Conservation (phyloP, 2,113 vertebrate species). For the Geococcyx californianus region DNA sequence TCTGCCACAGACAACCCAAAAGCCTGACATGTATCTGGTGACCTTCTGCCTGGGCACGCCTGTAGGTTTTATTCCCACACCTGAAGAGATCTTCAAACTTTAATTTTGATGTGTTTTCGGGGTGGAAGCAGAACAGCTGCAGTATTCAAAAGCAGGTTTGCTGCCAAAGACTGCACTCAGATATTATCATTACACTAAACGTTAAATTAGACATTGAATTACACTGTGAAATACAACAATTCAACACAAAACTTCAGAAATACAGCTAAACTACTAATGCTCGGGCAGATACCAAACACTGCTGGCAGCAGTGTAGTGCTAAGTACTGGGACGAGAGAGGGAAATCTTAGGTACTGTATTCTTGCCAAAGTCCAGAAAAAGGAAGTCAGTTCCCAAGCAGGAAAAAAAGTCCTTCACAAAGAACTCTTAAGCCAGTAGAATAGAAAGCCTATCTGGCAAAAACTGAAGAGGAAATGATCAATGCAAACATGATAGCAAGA, state of each 20-base stretch:
- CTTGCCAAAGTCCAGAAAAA: slow-evolving; percentile 42
- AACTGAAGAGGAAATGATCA: background rate
- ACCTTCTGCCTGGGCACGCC: background rate
- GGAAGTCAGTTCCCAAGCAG: slow-evolving; percentile 28
- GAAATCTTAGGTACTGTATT: slow-evolving; percentile 26
- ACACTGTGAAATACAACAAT: background rate
- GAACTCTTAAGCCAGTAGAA: slow-evolving; percentile 3
- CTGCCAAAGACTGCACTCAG: background rate
- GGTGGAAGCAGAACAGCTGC: background rate
- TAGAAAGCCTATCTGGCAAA: background rate
- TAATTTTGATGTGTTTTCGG: background rate
- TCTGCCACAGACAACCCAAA: background rate
- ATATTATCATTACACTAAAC: background rate
- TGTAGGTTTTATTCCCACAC: background rate
- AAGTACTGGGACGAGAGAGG: background rate
- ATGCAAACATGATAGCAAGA: background rate
- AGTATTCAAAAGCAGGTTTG: background rate
- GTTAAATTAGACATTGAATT: background rate
- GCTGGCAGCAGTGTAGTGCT: background rate
- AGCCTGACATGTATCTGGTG: background rate
- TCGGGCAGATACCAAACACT: background rate
- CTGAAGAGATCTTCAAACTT: background rate
- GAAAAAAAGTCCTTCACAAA: background rate
- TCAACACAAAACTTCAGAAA: background rate
- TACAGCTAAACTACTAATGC: background rate